phyloP scores from a whole-genome alignment of 2,797 vertebrate species.

The Oophaga sylvatica region DNA sequence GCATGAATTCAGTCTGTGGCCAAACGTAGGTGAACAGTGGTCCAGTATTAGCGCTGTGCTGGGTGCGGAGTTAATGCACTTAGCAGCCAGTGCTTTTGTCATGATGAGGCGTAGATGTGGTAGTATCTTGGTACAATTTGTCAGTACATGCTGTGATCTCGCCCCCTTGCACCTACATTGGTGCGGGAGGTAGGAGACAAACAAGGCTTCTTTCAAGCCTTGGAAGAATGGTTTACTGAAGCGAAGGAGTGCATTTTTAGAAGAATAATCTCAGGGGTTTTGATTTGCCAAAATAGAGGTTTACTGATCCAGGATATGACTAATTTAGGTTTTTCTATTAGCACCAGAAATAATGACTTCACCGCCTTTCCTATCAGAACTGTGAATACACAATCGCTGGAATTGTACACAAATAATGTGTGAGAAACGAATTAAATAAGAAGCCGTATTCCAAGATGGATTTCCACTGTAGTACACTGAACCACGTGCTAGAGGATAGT shows the following conservation, averaged over 20 bases:
- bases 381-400: neutral
- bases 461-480: neutral
- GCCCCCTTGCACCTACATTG: neutral
- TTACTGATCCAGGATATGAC: neutral
- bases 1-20: neutral
- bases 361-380: neutral
- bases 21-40: neutral
- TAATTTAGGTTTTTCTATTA: neutral
- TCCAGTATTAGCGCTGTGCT: neutral
- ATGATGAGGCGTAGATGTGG: constrained; percentile 10
- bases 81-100: constrained; percentile 6
- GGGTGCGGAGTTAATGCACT: neutral
- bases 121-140: neutral
- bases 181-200: neutral
- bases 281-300: neutral
- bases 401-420: neutral
- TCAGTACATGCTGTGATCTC: neutral
- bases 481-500: no score
- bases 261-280: constrained; percentile 29
- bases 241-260: neutral
- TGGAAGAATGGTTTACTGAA: neutral
- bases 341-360: neutral
- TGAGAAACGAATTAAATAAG: neutral
- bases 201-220: neutral
- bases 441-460: neutral